Percentiles rank a stretch among this genome's conserved stretches.
These are phyloP conservation scores for Neodiprion virginianus DNA, from an alignment of 1,140 invertebrate genomes.

Conservation along the genomic window DNA sequence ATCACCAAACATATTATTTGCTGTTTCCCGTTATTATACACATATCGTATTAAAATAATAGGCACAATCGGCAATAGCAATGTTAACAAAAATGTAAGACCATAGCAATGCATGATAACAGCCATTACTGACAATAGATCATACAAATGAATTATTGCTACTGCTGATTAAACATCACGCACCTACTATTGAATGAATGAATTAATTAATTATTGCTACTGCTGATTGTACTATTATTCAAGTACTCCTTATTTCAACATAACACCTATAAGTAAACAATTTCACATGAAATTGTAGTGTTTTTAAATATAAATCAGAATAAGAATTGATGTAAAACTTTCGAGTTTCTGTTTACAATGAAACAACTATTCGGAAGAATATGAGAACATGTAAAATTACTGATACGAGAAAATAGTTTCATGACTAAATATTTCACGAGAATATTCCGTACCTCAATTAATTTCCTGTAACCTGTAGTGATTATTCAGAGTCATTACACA, in stretches of 20 bases:
- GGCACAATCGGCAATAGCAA: neutral
- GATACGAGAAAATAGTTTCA: neutral
- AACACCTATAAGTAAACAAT: neutral
- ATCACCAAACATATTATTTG: neutral
- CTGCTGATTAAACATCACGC: neutral
- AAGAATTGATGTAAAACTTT: neutral
- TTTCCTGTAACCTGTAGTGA: neutral
- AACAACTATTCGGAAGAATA: neutral
- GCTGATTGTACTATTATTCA: neutral
- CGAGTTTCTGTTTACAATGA: neutral
- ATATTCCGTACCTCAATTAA: neutral
- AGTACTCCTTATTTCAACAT: neutral
- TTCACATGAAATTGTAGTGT: neutral
- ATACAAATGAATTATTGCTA: neutral
- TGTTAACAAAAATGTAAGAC: neutral
- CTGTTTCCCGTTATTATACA: neutral
- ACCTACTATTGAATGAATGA: neutral
- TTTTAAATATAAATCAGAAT: neutral
- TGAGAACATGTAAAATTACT: neutral
- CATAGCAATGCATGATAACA: neutral
- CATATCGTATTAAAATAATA: neutral
- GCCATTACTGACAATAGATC: too few species aligned
- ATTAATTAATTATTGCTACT: neutral
- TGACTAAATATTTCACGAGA: neutral
- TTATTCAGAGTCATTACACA: neutral